phyloP scores from a whole-genome alignment of 2,797 vertebrate genomes.

The Caiman crocodilus region DNA sequence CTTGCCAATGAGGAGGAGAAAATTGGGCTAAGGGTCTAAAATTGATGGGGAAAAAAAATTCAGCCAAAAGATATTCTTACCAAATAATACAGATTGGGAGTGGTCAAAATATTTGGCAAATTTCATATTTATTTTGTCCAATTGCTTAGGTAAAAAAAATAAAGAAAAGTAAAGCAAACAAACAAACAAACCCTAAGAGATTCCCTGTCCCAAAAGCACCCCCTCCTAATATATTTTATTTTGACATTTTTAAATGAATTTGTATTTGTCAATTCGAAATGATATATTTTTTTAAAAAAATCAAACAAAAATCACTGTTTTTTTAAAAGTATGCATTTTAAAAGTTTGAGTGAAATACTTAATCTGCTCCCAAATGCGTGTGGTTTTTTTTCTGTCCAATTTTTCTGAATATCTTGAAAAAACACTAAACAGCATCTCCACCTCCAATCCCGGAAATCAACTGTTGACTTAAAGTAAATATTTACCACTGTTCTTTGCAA shows the following conservation, averaged over 20 bases:
- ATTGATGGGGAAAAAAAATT: background rate
- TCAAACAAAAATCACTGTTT: background rate
- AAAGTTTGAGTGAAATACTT: background rate
- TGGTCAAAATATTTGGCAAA: background rate
- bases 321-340: background rate
- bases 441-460: no score
- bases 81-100: background rate
- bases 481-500: no score
- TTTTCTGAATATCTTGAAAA: no score
- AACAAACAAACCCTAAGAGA: background rate
- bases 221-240: no score
- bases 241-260: background rate
- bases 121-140: background rate
- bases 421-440: no score
- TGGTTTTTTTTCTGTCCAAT: no score
- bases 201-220: no score
- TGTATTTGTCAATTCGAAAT: background rate
- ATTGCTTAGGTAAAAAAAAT: background rate
- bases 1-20: background rate
- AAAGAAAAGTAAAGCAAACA: background rate
- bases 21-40: background rate
- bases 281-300: background rate
- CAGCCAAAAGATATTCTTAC: background rate
- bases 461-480: no score
- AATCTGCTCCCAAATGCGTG: no score